Conservation (phyloP, 2,888 invertebrate genomes). For the Cosmia pyralina region DNA sequence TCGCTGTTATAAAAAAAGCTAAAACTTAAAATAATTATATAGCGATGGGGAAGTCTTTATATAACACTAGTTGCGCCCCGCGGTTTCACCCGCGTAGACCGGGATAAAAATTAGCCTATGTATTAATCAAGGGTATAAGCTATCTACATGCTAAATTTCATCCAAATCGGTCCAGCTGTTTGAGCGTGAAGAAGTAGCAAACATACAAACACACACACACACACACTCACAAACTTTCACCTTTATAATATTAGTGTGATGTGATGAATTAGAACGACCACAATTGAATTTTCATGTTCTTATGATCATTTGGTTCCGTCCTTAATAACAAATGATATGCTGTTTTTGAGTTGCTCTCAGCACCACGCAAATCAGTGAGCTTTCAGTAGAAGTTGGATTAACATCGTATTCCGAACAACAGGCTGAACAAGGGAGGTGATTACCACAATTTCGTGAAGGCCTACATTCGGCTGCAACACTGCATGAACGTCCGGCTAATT, state of each 20-base stretch:
- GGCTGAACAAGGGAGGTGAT: slow-evolving; percentile 24
- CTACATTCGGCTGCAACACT: slow-evolving; percentile 29
- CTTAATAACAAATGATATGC: slow-evolving; percentile 1
- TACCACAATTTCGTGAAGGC: slow-evolving; percentile 40
- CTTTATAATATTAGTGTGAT: too few species aligned
- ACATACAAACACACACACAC: too few species aligned
- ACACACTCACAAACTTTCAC: too few species aligned
- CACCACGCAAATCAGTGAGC: slow-evolving; percentile 31
- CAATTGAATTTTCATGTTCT: neutral
- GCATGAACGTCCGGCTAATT: slow-evolving; percentile 41
- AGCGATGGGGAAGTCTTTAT: too few species aligned
- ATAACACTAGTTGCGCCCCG: too few species aligned
- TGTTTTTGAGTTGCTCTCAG: neutral
- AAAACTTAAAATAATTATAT: slow-evolving; percentile 6
- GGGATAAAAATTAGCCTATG: too few species aligned
- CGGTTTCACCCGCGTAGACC: too few species aligned
- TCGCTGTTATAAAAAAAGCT: too few species aligned
- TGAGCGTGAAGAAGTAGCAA: too few species aligned
- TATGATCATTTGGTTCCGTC: neutral
- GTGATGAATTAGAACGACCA: neutral
- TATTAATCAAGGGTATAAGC: too few species aligned
- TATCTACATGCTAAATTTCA: too few species aligned
- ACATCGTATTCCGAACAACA: slow-evolving; percentile 31
- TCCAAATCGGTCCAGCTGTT: too few species aligned
- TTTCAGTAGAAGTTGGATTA: slow-evolving; percentile 43